phyloP scores from a whole-genome alignment of 2,888 invertebrate genomes.

The Chaetogeoica ovagalla region DNA sequence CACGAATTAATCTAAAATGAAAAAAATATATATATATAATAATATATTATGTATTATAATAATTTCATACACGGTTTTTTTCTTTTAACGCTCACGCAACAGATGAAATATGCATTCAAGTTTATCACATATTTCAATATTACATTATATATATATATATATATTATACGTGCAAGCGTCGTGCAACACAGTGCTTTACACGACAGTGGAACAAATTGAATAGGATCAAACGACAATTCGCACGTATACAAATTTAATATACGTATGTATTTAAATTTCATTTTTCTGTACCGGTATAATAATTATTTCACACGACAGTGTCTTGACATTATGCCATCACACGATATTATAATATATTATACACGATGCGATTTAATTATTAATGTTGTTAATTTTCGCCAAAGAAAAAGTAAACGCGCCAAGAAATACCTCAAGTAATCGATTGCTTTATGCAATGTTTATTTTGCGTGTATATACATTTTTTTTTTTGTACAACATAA shows the following conservation, averaged over 20 bases:
- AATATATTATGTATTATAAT: background rate
- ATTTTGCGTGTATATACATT: background rate
- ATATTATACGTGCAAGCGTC: background rate
- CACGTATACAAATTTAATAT: background rate
- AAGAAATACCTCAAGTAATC: constrained; percentile 24
- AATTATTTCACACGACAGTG: constrained; percentile 22
- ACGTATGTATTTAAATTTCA: constrained; percentile 11
- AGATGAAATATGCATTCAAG: constrained; percentile 6
- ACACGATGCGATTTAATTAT: background rate
- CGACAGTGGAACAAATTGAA: constrained; percentile 12
- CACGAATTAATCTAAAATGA: constrained; percentile 18
- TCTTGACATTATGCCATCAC: constrained; percentile 22
- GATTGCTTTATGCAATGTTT: background rate
- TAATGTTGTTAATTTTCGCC: background rate
- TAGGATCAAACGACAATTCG: background rate
- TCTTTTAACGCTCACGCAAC: constrained; percentile 15
- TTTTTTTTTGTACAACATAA: background rate
- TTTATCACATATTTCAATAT: background rate
- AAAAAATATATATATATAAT: background rate
- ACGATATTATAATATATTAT: constrained; percentile 3
- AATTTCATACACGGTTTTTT: background rate
- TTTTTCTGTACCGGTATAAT: background rate
- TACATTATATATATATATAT: background rate
- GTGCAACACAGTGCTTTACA: constrained; percentile 5
- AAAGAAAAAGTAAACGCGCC: constrained; percentile 15